phyloP scores from a whole-genome alignment of 2,888 invertebrate species.

The Criorhina ranunculi region DNA sequence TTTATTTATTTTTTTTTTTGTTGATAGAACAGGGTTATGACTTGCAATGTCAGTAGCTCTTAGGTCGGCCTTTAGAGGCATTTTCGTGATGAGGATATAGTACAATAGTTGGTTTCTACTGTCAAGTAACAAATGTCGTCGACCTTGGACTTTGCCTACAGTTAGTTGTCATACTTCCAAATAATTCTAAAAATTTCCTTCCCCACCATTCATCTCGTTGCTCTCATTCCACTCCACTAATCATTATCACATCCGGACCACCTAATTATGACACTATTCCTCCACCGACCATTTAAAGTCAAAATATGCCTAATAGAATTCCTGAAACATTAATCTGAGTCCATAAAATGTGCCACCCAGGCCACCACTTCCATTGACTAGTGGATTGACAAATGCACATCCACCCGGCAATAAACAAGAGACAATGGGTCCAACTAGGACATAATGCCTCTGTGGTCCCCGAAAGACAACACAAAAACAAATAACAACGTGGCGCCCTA shows the following conservation, averaged over 20 bases:
- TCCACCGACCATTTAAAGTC: conserved; percentile 72
- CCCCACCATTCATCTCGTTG: neutral
- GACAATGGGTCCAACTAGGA: conserved; percentile 72
- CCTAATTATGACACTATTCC: conserved; percentile 75
- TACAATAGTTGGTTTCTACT: too few relatives aligned
- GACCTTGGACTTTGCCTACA: too few relatives aligned
- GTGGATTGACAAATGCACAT: conserved; percentile 72
- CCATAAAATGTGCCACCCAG: conserved; percentile 70
- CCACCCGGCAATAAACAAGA: conserved; percentile 71
- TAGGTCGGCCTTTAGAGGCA: too few relatives aligned
- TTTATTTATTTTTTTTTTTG: too few relatives aligned
- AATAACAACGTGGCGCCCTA: conserved; percentile 76
- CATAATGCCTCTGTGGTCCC: conserved; percentile 51
- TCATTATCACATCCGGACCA: conserved; percentile 77
- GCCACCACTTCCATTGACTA: conserved; percentile 48
- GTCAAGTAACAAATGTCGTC: too few relatives aligned
- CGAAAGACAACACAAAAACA: conserved; percentile 71
- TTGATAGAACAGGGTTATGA: conserved; percentile 30
- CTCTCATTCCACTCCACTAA: conserved; percentile 43
- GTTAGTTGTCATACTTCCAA: neutral
- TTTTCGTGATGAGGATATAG: too few relatives aligned
- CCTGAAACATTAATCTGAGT: conserved; percentile 66
- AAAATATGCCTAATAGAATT: conserved; percentile 74
- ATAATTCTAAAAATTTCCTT: conserved; percentile 24
- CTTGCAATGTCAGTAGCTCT: too few relatives aligned